Percentiles rank a stretch among this genome's conserved stretches.
These are phyloP conservation scores for Doryteuthis pealeii DNA, from an alignment of 1,140 invertebrate species.

Conservation along the genomic window DNA sequence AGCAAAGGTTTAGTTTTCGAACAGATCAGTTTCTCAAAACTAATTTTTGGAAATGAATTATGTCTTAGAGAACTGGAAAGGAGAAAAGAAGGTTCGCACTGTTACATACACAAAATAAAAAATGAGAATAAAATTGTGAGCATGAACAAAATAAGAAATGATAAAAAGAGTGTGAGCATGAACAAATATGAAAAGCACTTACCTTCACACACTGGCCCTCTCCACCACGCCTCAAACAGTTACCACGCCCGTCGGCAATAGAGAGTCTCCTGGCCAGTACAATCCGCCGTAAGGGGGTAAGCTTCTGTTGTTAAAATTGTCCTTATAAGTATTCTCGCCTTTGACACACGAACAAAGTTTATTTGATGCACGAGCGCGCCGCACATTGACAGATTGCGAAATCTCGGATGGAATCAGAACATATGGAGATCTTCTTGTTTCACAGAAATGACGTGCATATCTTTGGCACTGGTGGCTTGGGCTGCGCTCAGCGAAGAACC, in stretches of 20 bases:
- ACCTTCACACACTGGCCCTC: constrained; percentile 50
- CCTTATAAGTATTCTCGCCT: not conserved
- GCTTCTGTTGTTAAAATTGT: not conserved
- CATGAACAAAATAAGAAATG: no score
- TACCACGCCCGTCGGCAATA: constrained; percentile 47
- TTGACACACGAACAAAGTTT: not conserved
- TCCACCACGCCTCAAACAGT: constrained; percentile 51
- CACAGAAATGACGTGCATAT: not conserved
- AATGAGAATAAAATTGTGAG: no score
- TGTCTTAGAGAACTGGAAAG: no score
- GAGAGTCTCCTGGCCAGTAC: constrained; percentile 48
- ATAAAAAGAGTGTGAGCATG: no score
- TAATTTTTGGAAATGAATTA: no score
- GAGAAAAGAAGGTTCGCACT: no score
- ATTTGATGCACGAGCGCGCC: not conserved
- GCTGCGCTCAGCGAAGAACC: not conserved
- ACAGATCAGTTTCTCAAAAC: no score
- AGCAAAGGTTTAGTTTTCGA: no score
- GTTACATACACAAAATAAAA: no score
- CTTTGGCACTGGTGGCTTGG: not conserved
- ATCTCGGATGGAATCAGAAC: not conserved
- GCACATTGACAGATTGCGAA: not conserved
- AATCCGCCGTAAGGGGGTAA: constrained; percentile 32
- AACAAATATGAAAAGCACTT: not conserved
- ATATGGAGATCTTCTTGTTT: not conserved